These are phyloP conservation scores for Pyrochroa serraticornis DNA, from an alignment of 2,888 invertebrate genomes.

Conservation along the genomic window DNA sequence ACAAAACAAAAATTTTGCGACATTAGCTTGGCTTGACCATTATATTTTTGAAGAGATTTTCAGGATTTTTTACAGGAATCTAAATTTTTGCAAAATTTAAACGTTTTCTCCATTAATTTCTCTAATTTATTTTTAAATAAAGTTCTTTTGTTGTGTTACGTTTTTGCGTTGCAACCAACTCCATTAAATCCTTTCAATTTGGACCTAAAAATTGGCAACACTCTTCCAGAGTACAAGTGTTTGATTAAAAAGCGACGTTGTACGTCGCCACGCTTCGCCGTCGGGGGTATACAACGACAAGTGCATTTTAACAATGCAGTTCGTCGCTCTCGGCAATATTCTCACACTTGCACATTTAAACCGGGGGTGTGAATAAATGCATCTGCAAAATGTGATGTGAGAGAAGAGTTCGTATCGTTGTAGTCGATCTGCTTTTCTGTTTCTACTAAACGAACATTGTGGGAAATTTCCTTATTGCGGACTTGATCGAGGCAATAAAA, in stretches of 20 bases:
- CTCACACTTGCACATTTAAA: slow-evolving; percentile 40
- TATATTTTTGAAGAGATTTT: too few species aligned
- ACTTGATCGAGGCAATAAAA: too few species aligned
- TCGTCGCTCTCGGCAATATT: slow-evolving; percentile 40
- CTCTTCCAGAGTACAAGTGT: not conserved
- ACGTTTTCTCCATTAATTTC: too few species aligned
- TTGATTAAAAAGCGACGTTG: not conserved
- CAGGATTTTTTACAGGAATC: too few species aligned
- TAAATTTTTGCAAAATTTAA: too few species aligned
- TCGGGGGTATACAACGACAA: slow-evolving; percentile 38
- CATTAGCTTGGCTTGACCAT: too few species aligned
- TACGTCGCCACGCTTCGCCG: not conserved
- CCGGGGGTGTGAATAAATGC: slow-evolving; percentile 40
- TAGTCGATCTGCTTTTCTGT: slow-evolving; percentile 13
- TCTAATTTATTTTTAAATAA: too few species aligned
- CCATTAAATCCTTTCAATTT: not conserved
- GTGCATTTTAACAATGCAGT: slow-evolving; percentile 45
- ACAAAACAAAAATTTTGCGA: too few species aligned
- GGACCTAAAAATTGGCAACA: too few species aligned
- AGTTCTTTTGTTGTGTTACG: too few species aligned
- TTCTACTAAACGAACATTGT: slow-evolving; percentile 5
- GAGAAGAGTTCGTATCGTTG: slow-evolving; percentile 23
- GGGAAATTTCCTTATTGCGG: too few species aligned
- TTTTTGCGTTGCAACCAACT: too few species aligned
- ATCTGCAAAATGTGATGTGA: slow-evolving; percentile 33